Evolutionary conservation across 2,888 invertebrate species (phyloP).

Genomic region (Dorcus hopei): DNA sequence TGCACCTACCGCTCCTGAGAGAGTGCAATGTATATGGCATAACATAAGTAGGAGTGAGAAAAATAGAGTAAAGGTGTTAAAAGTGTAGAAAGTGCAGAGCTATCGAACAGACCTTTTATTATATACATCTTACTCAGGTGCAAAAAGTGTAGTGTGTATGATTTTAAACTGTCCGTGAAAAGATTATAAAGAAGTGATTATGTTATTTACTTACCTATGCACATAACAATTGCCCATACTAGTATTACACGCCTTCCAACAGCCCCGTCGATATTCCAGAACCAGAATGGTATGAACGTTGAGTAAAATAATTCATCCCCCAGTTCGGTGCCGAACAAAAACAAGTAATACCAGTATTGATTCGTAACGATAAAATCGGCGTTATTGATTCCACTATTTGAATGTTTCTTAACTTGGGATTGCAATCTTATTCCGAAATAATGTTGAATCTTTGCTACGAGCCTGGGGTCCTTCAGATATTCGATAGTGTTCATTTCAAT

Average conservation of each 20-base stretch:
- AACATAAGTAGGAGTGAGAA: too few relatives aligned
- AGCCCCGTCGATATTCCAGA: constrained; percentile 90
- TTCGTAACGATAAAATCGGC: constrained; percentile 61
- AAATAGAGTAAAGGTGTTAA: too few relatives aligned
- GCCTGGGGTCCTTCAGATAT: constrained; percentile 69
- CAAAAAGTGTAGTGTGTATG: too few relatives aligned
- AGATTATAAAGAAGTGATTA: constrained; percentile 2
- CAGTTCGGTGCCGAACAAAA: constrained; percentile 78
- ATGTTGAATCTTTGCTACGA: constrained; percentile 76
- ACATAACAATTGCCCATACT: constrained; percentile 82
- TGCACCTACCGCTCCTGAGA: too few relatives aligned
- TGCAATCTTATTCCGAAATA: constrained; percentile 65
- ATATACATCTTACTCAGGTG: too few relatives aligned
- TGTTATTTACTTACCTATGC: constrained; percentile 62
- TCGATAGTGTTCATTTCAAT: constrained; percentile 50
- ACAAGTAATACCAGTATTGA: constrained; percentile 81
- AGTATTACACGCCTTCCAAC: constrained; percentile 79
- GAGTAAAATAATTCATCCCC: constrained; percentile 91
- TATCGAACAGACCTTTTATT: too few relatives aligned
- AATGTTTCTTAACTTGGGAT: constrained; percentile 19
- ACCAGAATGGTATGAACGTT: constrained; percentile 89
- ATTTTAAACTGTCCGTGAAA: too few relatives aligned
- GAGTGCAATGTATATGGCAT: too few relatives aligned
- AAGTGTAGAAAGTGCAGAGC: too few relatives aligned
- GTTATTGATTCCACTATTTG: constrained; percentile 46